Conservation (phyloP, 1,140 invertebrate genomes). For the Drosophila willistoni region DNA sequence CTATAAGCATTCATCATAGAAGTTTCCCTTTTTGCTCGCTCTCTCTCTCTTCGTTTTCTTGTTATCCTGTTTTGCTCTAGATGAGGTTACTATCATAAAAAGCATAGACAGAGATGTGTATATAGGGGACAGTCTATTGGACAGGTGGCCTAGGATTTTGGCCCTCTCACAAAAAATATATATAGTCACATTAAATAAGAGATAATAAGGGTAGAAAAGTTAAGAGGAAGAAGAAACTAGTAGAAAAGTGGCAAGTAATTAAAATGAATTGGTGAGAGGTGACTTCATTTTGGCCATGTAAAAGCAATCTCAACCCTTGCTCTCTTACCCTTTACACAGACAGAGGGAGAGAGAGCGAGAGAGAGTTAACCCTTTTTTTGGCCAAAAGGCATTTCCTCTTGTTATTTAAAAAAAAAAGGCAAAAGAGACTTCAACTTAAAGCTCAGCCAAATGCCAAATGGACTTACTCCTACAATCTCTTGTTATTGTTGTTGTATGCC, state of each 20-base stretch:
- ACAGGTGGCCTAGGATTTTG: slow-evolving; percentile 30
- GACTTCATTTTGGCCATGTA: slow-evolving; percentile 17
- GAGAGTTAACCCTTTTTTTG: background rate
- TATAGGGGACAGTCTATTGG: background rate
- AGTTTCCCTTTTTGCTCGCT: slow-evolving; percentile 24
- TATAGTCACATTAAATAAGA: slow-evolving; percentile 3
- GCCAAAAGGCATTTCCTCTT: slow-evolving; percentile 14
- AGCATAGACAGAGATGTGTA: background rate
- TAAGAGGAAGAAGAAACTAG: background rate
- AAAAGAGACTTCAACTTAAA: slow-evolving; percentile 35
- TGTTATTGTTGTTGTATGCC: slow-evolving; percentile 45
- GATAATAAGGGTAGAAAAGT: slow-evolving; percentile 1
- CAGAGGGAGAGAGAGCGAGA: background rate
- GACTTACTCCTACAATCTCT: slow-evolving; percentile 55
- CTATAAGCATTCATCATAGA: slow-evolving; percentile 70
- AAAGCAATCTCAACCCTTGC: slow-evolving; percentile 12
- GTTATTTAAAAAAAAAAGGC: slow-evolving; percentile 38
- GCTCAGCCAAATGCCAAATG: slow-evolving; percentile 34
- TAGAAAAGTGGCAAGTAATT: slow-evolving; percentile 14
- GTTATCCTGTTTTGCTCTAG: slow-evolving; percentile 26
- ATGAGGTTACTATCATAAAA: slow-evolving; percentile 9
- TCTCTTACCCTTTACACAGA: background rate
- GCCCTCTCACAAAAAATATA: background rate
- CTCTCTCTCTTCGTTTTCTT: slow-evolving; percentile 2
- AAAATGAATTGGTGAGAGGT: slow-evolving; percentile 50